Base-by-base conservation (phyloP, 1,140 invertebrate species). In the Listronotus oregonensis region DNA sequence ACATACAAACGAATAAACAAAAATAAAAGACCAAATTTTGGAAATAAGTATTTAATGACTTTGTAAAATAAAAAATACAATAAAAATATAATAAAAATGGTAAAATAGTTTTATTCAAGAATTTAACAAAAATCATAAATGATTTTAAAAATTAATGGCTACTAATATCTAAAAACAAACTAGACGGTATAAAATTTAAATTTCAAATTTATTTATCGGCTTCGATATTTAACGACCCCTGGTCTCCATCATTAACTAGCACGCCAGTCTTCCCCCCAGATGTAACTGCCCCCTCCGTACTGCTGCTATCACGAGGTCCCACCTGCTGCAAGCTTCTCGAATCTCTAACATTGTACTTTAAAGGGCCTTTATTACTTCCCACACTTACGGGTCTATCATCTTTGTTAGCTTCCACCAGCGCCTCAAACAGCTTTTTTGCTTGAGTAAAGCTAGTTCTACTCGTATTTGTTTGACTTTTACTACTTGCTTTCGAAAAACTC, bases 371-470 rank as follows among this genome's bases (percentile, higher is more conserved):
- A n/a, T 49, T 59, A 42, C 12, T 21, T 15, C 37, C 39, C 17
- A 27, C 47, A 12, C 5, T 58, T 46, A 43, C 43, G 11, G 54
- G 54, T n/a, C 27, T 50, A 7, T 60, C 60, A 6, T 67, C 54
- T n/a, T 57, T 62, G 14, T 67, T 62, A 10, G 66, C 52, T 40
- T 63, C 59, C 6, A 46, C 44, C 10, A 67, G 34, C 21, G 66
- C 60, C 43, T 70, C 64, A 32, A 70, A 70, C 11, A 70, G 12
- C 42, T 70, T 67, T 49, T 70, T 70, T 8, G 69, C 69, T 34
- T 63, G 65, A 6, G 64, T 49, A 42, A 67, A 70, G 27, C 64
- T 69, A 4, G 51, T 43, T 44, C 54, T 43, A 14, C 62, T 68
- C 11, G 37, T 43, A 14, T 54, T 63, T 1, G 37, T 57, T 10